These are phyloP conservation scores for Synergus gifuensis DNA, from an alignment of 2,888 invertebrate species.

Conservation along the genomic window DNA sequence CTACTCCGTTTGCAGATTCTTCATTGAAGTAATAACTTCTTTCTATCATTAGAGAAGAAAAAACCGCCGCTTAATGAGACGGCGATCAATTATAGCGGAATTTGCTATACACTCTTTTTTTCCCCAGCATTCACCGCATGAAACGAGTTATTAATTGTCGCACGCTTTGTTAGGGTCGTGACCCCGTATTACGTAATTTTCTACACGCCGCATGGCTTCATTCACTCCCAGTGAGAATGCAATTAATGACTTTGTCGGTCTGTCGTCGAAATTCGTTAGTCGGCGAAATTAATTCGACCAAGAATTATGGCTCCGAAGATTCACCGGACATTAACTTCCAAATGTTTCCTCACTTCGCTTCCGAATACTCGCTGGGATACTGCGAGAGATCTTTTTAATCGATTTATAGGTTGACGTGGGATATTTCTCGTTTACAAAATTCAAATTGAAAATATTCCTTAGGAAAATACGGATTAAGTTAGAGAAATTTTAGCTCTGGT, in stretches of 20 bases:
- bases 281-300: not conserved
- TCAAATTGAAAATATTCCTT: not conserved
- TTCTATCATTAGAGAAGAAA: constrained; percentile 18
- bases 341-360: not conserved
- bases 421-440: not conserved
- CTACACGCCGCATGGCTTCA: not conserved
- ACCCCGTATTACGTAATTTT: constrained; percentile 31
- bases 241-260: constrained; percentile 3
- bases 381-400: not conserved
- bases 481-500: not conserved
- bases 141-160: constrained; percentile 41
- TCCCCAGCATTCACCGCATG: constrained; percentile 10
- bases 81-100: constrained; percentile 26
- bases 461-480: not conserved
- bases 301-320: not conserved
- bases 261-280: constrained; percentile 2
- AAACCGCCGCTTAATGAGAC: constrained; percentile 30
- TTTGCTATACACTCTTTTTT: constrained; percentile 2
- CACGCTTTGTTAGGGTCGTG: constrained; percentile 37
- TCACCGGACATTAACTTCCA: constrained; percentile 3
- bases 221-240: constrained; percentile 14
- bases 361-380: not conserved
- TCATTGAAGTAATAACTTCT: constrained; percentile 20
- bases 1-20: constrained; percentile 8
- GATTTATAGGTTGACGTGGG: not conserved